These are phyloP conservation scores for Thaleichthys pacificus DNA, from an alignment of 2,797 vertebrate species.

Conservation along the genomic window DNA sequence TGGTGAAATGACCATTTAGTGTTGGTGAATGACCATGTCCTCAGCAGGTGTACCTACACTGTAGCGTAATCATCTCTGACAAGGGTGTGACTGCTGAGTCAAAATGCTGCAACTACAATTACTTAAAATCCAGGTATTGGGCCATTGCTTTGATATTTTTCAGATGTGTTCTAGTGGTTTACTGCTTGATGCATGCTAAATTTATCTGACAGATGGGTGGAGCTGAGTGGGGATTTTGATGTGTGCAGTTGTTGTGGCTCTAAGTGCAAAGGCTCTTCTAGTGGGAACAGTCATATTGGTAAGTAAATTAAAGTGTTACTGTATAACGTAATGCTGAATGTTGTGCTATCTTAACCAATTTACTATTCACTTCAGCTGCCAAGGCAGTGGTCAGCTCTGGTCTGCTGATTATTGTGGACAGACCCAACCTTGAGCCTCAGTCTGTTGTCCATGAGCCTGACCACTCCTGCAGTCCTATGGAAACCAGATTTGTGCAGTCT, in stretches of 20 bases:
- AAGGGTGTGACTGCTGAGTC: conserved; percentile 43
- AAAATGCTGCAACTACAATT: conserved; percentile 73
- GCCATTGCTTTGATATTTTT: background rate
- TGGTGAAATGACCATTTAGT: background rate
- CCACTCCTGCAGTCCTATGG: background rate
- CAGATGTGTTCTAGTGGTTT: background rate
- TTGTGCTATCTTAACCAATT: background rate
- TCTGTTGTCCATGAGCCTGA: background rate
- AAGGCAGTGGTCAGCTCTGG: conserved; percentile 52
- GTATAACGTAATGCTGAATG: background rate
- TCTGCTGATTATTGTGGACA: conserved; percentile 50
- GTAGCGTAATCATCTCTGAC: conserved; percentile 57
- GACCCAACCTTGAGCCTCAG: background rate
- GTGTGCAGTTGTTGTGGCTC: conserved; percentile 67
- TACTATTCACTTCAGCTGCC: conserved; percentile 40
- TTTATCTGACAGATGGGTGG: conserved; percentile 62
- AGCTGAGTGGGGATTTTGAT: conserved; percentile 48
- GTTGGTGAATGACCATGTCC: background rate
- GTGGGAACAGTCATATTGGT: conserved; percentile 43
- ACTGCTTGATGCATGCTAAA: background rate
- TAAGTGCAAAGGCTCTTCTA: conserved; percentile 55
- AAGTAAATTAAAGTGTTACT: background rate
- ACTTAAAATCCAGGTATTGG: conserved; percentile 53
- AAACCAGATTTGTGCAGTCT: background rate
- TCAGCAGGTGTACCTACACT: conserved; percentile 66